These are phyloP conservation scores for Xiphophorus birchmanni DNA, from an alignment of 2,797 vertebrate genomes.

Conservation along the genomic window DNA sequence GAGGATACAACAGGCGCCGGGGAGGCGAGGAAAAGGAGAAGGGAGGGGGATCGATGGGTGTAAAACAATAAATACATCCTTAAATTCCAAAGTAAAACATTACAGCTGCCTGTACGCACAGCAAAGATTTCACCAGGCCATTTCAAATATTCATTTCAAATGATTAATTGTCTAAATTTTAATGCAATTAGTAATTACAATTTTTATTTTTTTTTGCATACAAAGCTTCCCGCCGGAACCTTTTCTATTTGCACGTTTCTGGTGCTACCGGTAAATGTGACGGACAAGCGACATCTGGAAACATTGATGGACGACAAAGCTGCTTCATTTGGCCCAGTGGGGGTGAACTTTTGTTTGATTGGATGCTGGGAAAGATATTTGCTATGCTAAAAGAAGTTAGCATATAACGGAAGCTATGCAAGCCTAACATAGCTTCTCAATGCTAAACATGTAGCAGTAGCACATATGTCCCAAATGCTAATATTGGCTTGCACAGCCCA, in stretches of 20 bases:
- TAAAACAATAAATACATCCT: slow-evolving; percentile 17
- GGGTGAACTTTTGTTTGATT: neutral
- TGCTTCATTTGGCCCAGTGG: neutral
- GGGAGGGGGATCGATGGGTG: slow-evolving; percentile 9
- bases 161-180: neutral
- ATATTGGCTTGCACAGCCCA: neutral
- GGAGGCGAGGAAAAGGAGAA: neutral
- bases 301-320: neutral
- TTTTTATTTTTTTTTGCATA: neutral
- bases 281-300: neutral
- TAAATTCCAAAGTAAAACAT: neutral
- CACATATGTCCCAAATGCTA: neutral
- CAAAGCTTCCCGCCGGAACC: neutral
- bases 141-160: neutral
- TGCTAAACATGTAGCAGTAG: neutral
- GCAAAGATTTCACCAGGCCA: neutral
- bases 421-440: neutral
- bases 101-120: neutral
- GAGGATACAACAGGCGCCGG: slow-evolving; percentile 33
- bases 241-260: neutral
- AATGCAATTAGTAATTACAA: neutral
- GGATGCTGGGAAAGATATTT: neutral
- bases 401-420: neutral
- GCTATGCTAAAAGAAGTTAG: neutral
- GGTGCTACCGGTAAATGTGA: neutral